Base-by-base conservation (phyloP, 1,140 invertebrate species). In the Drosophila prosaltans region DNA sequence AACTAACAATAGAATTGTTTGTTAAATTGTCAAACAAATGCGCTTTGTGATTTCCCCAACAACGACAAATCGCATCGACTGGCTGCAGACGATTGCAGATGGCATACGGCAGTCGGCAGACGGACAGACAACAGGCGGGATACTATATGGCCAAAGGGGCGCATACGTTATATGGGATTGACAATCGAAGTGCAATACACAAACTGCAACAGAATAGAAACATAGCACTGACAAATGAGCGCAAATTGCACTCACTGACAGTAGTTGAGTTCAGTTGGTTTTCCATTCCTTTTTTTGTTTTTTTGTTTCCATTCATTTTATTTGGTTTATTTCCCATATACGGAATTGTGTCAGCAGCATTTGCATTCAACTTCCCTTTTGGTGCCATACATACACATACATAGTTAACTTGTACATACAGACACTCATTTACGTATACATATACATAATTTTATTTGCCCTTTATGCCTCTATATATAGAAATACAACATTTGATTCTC, bases 181-280 rank as follows among this genome's bases (percentile, higher is more conserved):
- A 82, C 75, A 74, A 40, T 60, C 59, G 69, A 70, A 63, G 67
- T 59, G 61, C 60, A 69, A 55, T 41, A 59, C 16, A 39, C 16
- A 16, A 16, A 10, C 39, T 40, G 41, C 58, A 67, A 26, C 24
- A 21, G 30, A 24, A 51, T 51, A 51, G 45, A 51, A 51, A 51
- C 28, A 39, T 45, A 43, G 48, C 48, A 66, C 65, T 74, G 73
- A 84, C 77, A 80, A 84, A 83, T 80, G 81, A 84, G 81, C 67
- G 70, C 81, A 77, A 84, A 80, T 84, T 78, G 77, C 40, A 70
- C 58, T 80, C 61, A 41, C 65, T 69, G 60, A 45, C 74, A 69
- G 64, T 24, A 24, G 45, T 51, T 51, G 45, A 9, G 45, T 21
- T 51, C 16, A 65, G 74, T 72, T 63, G 16, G 4, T 26, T 51